Evolutionary conservation across 2,113 vertebrate species (phyloP).

Genomic region (Myocastor coypus): DNA sequence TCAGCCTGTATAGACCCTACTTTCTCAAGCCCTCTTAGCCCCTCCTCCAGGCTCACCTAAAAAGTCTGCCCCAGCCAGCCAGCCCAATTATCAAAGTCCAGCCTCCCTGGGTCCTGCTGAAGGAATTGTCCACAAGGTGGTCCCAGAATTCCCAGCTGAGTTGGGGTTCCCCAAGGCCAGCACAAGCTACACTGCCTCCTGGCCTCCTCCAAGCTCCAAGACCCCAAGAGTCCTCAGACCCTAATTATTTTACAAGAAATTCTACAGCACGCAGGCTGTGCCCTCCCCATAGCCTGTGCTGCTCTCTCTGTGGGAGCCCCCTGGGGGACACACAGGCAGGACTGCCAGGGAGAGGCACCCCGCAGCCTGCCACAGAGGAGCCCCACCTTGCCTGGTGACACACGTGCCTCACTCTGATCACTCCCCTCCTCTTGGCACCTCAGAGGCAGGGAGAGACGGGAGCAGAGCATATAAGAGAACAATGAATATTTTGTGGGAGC

Average conservation of each 20-base stretch:
- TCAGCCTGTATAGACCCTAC: not conserved
- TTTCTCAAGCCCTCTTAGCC: not conserved
- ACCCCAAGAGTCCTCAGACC: not conserved
- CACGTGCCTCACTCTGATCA: slow-evolving; percentile 54
- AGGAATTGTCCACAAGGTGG: not conserved
- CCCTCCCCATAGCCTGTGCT: not conserved
- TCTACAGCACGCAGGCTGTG: not conserved
- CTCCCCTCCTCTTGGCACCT: not conserved
- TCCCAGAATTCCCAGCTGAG: not conserved
- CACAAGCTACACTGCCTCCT: not conserved
- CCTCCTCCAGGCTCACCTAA: not conserved
- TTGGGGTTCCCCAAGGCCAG: not conserved
- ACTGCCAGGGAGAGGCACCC: not conserved
- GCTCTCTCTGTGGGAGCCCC: not conserved
- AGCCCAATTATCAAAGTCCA: not conserved
- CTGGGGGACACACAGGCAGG: not conserved
- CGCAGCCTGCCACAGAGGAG: not conserved
- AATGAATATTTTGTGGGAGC: slow-evolving; percentile 48
- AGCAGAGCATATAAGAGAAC: slow-evolving; percentile 53
- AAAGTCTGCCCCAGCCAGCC: not conserved
- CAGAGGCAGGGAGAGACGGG: not conserved
- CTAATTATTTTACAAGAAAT: not conserved
- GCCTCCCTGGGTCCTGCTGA: not conserved
- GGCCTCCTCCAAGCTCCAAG: not conserved
- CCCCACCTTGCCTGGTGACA: slow-evolving; percentile 14